Evolutionary conservation across 2,797 vertebrate species (phyloP), one percentile per base, ranked within the genome.

Genomic region (Macropus fuliginosus): DNA sequence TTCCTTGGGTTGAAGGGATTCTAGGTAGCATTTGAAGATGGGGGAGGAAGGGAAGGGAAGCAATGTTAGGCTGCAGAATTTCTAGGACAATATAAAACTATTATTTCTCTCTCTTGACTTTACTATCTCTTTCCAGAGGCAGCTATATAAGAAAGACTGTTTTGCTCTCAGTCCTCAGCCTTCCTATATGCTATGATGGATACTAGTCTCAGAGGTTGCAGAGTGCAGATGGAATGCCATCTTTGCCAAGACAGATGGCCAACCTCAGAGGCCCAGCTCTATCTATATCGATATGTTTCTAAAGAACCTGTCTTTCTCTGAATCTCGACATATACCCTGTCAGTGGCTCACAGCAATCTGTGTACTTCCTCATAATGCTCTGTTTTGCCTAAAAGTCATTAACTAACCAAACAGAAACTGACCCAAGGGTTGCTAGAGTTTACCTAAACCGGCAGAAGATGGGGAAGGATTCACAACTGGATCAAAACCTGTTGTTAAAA

Each of bases 181-280:
- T 96, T 90, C 55, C 90, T 92, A 10, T 27, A 13, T 0, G 0
- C 90, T 9, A 5, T 95, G 92, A 93, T 0, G 92, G 94, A 96
- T 96, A 95, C 94, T 90, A 93, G 93, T 95, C 91, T 96, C 93
- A 21, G 28, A 92, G 96, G 96, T 91, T 96, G 55, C 50, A 40
- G 91, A 95, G 89, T 74, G 0, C 97, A 98, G 97, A 97, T 97
- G 97, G 98, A 96, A 13, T 18, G 34, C 92, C 92, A 21, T 46
- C 54, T 54, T 91, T 96, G 96, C 97, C 97, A 96, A 96, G 54
- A 95, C 97, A 98, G 96, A 96, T 96, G 94, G 97, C 91, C 91
- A 95, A 1, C 90, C 95, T 56, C 94, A 46, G 90, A 98, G 92
- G 92, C 97, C 93, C 96, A 98, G 93, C 74, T 95, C 96, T 97